These are phyloP conservation scores for Aromia moschata DNA, from an alignment of 2,888 invertebrate species.

Conservation along the genomic window DNA sequence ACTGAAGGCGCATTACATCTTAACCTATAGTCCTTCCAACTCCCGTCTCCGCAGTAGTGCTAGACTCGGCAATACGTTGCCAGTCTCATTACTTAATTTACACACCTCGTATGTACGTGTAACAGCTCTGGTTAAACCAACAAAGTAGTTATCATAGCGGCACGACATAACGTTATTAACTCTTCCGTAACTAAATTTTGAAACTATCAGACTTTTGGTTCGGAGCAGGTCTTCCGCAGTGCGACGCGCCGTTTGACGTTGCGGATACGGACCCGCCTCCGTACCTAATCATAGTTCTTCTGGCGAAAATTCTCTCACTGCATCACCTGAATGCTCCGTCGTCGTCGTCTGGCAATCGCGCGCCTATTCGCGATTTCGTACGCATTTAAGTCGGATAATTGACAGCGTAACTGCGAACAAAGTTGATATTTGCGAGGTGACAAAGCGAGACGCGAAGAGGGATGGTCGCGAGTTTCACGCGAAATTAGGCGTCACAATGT, in stretches of 20 bases:
- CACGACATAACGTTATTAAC: background rate
- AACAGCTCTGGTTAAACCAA: too few species aligned
- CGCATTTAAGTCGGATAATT: constrained; percentile 12
- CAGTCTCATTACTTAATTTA: too few species aligned
- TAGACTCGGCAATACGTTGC: too few species aligned
- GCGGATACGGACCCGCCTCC: background rate
- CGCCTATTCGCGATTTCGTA: constrained; percentile 8
- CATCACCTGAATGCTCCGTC: background rate
- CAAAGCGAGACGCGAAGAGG: background rate
- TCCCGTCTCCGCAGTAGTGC: too few species aligned
- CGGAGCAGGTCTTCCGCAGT: background rate
- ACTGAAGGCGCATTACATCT: too few species aligned
- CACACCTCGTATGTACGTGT: too few species aligned
- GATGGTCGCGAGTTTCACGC: too few species aligned
- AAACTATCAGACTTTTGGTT: background rate
- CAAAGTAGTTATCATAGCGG: background rate
- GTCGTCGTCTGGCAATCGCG: background rate
- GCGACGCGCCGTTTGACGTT: background rate
- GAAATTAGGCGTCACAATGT: too few species aligned
- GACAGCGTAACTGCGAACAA: constrained; percentile 8
- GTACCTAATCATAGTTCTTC: background rate
- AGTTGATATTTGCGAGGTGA: constrained; percentile 5
- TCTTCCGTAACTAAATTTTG: background rate
- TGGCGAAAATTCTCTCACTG: background rate
- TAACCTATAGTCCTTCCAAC: too few species aligned